Percentiles rank a stretch among this genome's conserved stretches.
These are phyloP conservation scores for Oryzaephilus surinamensis DNA, from an alignment of 1,140 invertebrate species.

Conservation along the genomic window DNA sequence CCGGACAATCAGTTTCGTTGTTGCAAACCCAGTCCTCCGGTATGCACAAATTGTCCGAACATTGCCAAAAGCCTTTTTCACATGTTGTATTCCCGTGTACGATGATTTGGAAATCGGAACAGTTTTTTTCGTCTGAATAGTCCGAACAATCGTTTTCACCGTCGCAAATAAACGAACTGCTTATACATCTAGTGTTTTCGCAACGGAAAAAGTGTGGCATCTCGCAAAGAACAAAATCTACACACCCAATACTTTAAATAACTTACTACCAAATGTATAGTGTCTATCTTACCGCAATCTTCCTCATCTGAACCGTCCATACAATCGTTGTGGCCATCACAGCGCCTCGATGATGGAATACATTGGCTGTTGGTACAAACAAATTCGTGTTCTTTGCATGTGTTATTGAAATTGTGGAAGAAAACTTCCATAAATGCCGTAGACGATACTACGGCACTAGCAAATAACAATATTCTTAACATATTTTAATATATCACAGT, in stretches of 20 bases:
- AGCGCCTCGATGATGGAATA: constrained; percentile 41
- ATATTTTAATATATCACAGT: no score
- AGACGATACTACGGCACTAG: no score
- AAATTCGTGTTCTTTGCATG: constrained; percentile 19
- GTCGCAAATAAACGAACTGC: constrained; percentile 38
- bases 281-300: constrained; percentile 39
- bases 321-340: constrained; percentile 62
- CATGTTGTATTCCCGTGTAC: constrained; percentile 16
- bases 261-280: constrained; percentile 9
- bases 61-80: constrained; percentile 31
- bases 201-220: constrained; percentile 32
- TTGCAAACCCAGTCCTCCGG: constrained; percentile 46
- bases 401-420: background rate
- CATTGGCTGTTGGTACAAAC: constrained; percentile 20
- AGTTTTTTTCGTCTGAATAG: constrained; percentile 40
- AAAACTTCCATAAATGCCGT: no score
- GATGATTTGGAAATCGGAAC: constrained; percentile 34
- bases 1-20: constrained; percentile 52
- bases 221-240: constrained; percentile 22
- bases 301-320: constrained; percentile 55
- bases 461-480: no score
- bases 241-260: constrained; percentile 14
- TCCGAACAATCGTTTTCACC: constrained; percentile 43
- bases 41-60: constrained; percentile 45
- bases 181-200: constrained; percentile 40